Conservation (phyloP, 2,797 vertebrate genomes). For the Cirrhinus mrigala region DNA sequence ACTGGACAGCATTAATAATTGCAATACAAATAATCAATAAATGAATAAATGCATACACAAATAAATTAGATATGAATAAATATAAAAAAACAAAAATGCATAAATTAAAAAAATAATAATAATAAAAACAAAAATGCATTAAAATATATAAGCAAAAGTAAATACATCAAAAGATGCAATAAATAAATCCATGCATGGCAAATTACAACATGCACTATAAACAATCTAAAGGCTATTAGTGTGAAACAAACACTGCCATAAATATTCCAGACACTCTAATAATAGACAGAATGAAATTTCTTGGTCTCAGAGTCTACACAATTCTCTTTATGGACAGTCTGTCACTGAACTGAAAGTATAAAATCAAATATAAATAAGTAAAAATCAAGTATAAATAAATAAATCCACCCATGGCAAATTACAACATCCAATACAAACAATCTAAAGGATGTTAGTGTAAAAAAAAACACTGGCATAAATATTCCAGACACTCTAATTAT, state of each 20-base stretch:
- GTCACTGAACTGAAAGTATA: slow-evolving; percentile 19
- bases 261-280: slow-evolving; percentile 22
- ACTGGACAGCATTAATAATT: background rate
- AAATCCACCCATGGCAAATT: background rate
- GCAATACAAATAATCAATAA: background rate
- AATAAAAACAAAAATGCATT: background rate
- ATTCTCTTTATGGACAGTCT: background rate
- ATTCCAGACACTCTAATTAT: slow-evolving; percentile 22
- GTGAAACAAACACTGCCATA: background rate
- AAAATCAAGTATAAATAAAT: background rate
- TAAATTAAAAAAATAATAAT: background rate
- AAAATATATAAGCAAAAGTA: background rate
- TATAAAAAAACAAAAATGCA: background rate
- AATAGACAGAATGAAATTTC: slow-evolving; percentile 6
- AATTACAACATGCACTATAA: background rate
- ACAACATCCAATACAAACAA: background rate
- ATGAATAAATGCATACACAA: background rate
- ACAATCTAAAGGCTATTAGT: slow-evolving; percentile 1
- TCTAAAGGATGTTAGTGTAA: background rate
- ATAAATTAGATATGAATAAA: background rate
- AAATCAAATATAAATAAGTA: background rate
- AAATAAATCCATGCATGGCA: background rate
- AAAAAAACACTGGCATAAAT: slow-evolving; percentile 17
- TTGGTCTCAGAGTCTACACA: background rate
- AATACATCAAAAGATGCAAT: background rate